Evolutionary conservation across 2,797 vertebrate species (phyloP), one percentile per base, ranked within the genome.

Genomic region (Morelia viridis): DNA sequence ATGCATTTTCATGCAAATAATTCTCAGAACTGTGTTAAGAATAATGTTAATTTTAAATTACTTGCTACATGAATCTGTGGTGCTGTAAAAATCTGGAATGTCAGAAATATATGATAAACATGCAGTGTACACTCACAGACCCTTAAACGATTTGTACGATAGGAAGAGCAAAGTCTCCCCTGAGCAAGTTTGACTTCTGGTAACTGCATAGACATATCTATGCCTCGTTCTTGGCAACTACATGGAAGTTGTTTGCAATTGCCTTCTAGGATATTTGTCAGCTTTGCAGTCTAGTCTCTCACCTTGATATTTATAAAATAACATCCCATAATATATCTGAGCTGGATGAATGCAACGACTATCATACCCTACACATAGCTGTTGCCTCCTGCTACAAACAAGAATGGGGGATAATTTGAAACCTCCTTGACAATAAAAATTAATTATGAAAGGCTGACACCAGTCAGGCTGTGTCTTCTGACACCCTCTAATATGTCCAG

Each of bases 281-380:
- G 35, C 71, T 80, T 80, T 80, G 71, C 35, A 41, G 93, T 80
- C 71, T 46, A 80, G 71, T 80, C 71, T 80, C 71, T 80, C 71
- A 46, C 71, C 35, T 46, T 80, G 19, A 46, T 80, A 80, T 46
- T 80, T 80, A 80, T 80, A 80, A 80, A 80, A 80, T 80, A 80
- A 80, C 22, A 61, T 76, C 15, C 57, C 19, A 46, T 17, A 17
- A 62, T 71, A 68, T 86, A 62, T 46, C 31, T 60, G 41, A 62
- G 62, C 35, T 57, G 24, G 26, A 84, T 68, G 31, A 85, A 26
- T n/a, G 13, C 83, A 80, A 76, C 35, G 19, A 71, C 35, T n/a
- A 71, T 41, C 35, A 41, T 41, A 41, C 35, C 50, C 50, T 53
- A 53, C 50, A 41, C 41, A 71, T 41, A 76, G 17, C 71, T 80